These are phyloP conservation scores for Drosophila aldrichi DNA, from an alignment of 2,888 invertebrate species.

Conservation along the genomic window DNA sequence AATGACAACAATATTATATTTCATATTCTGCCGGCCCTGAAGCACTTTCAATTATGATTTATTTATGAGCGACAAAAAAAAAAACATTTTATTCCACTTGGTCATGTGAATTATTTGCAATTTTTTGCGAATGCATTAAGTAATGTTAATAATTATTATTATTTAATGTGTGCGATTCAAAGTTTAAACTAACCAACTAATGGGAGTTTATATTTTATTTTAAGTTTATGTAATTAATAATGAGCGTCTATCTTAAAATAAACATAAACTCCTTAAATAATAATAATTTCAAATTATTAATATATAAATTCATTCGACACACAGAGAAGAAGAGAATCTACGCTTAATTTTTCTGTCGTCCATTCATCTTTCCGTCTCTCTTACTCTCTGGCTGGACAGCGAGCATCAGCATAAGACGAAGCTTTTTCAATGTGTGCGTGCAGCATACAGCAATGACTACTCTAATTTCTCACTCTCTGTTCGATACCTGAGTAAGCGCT, in stretches of 20 bases:
- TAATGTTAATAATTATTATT: background rate
- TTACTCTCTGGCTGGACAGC: too few relatives aligned
- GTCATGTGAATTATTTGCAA: background rate
- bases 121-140: background rate
- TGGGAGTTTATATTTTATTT: background rate
- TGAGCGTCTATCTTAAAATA: too few relatives aligned
- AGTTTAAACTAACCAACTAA: background rate
- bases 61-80: slow-evolving; percentile 1
- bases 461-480: background rate
- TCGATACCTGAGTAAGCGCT: background rate
- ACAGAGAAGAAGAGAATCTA: too few relatives aligned
- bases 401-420: too few relatives aligned
- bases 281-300: too few relatives aligned
- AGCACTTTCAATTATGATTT: slow-evolving; percentile 3
- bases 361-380: background rate
- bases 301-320: too few relatives aligned
- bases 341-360: too few relatives aligned
- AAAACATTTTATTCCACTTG: background rate
- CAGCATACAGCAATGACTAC: too few relatives aligned
- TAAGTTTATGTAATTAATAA: background rate
- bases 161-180: background rate
- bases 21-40: background rate
- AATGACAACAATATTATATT: slow-evolving; percentile 7
- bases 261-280: too few relatives aligned
- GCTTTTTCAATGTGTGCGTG: too few relatives aligned